phyloP scores from a whole-genome alignment of 1,140 invertebrate species.

The Drosophila tropicalis region DNA sequence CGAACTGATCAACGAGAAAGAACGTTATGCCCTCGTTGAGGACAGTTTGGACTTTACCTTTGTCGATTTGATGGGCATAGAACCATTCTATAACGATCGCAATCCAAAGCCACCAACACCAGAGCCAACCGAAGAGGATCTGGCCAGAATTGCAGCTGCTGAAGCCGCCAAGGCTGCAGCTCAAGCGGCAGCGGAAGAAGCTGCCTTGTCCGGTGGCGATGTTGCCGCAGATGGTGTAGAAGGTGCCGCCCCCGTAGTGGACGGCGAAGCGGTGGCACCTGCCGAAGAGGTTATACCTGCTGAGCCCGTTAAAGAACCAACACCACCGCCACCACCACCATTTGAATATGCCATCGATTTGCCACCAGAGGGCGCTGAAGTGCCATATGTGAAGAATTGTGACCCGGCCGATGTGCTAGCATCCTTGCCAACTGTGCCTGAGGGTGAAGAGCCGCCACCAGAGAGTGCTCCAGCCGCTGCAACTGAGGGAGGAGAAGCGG shows the following conservation, averaged over 20 bases:
- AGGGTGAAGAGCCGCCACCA: slow-evolving; percentile 73
- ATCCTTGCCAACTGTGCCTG: slow-evolving; percentile 72
- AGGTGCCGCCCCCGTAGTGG: slow-evolving; percentile 32
- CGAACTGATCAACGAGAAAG: slow-evolving; percentile 98
- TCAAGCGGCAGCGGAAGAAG: slow-evolving; percentile 18
- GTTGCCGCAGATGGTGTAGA: slow-evolving; percentile 44
- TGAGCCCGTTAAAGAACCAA: slow-evolving; percentile 69
- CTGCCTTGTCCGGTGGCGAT: slow-evolving; percentile 15
- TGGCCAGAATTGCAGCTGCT: slow-evolving; percentile 58
- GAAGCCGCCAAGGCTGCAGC: slow-evolving; percentile 37
- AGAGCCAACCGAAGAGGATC: slow-evolving; percentile 77
- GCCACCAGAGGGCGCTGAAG: slow-evolving; percentile 83
- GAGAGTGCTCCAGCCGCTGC: slow-evolving; percentile 78
- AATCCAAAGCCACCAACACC: slow-evolving; percentile 82
- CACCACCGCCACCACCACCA: slow-evolving; percentile 81
- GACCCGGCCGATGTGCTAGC: slow-evolving; percentile 69
- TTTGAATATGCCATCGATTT: slow-evolving; percentile 83
- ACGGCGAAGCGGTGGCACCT: slow-evolving; percentile 18
- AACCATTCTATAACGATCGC: slow-evolving; percentile 83
- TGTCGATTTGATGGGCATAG: slow-evolving; percentile 93
- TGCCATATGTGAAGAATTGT: slow-evolving; percentile 81
- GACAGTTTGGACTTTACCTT: slow-evolving; percentile 99
- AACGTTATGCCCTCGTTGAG: slow-evolving; percentile 98
- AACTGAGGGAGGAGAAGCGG: slow-evolving; percentile 47
- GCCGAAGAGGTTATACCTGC: slow-evolving; percentile 38